Base-by-base conservation (phyloP, 1,140 invertebrate genomes). In the Drosophila suzukii region DNA sequence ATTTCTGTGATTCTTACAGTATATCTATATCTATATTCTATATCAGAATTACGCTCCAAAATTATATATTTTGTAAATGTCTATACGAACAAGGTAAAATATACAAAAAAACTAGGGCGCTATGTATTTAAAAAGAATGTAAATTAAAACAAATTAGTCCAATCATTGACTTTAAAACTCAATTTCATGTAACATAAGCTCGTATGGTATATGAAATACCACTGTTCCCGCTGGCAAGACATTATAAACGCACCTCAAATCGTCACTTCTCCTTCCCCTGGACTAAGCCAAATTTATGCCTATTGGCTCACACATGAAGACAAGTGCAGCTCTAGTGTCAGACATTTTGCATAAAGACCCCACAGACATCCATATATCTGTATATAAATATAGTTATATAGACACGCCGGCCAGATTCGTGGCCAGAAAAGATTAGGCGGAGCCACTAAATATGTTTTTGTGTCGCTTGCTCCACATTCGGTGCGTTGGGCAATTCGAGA, bases 321-420 rank as follows among this genome's bases (percentile, higher is more conserved):
- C 67, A 71, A 71, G 65, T 58, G 65, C 65, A 57, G 43, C 51
- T 68, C 24, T 56, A 8, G 63, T 47, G 67, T 56, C 63, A 39
- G 55, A 51, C 70, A 71, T 82, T 68, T 86, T 86, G 83, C 83
- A 82, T 86, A 75, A 68, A 78, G 82, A 76, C 74, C 74, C 49
- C 74, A 75, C 67, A 57, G 51, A 34, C 43, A 34, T 44, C 20
- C 20, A 66, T n/a, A 27, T 59, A 63, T 63, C 46, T 34, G 30
- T 56, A 46, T 57, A 34, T 43, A 50, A 34, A 27, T 39, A 39
- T 34, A 47, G 38, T 10, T 30, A 61, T 38, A 44, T 39, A 15
- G 17, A 17, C 38, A 44, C 53, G 59, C n/a, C n/a, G 65, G 59
- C 36, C 65, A 43, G 41, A 62, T 49, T 36, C 34, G 51, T 65